Evolutionary conservation across 2,888 invertebrate species (phyloP).

Genomic region (Diplolepis rosae): DNA sequence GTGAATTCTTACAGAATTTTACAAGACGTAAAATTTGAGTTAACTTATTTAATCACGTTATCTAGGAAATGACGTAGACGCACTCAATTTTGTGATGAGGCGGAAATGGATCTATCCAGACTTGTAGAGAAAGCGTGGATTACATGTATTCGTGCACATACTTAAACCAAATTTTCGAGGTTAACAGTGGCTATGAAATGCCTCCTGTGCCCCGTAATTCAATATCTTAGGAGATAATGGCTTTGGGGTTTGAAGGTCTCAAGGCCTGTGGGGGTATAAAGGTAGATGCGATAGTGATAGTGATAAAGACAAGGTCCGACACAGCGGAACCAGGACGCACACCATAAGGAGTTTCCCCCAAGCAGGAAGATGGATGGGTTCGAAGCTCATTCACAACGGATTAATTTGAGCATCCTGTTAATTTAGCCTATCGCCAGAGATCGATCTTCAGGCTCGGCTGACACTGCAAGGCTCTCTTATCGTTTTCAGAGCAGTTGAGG

Average conservation of each 20-base stretch:
- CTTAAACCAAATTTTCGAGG: constrained; percentile 33
- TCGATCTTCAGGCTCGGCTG: constrained; percentile 33
- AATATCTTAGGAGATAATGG: constrained; percentile 54
- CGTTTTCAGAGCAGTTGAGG: constrained; percentile 36
- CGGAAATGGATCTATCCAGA: not conserved
- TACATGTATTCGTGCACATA: constrained; percentile 8
- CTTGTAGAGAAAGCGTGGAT: not conserved
- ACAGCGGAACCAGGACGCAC: constrained; percentile 25
- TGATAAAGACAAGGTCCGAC: constrained; percentile 37
- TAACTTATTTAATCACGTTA: not conserved
- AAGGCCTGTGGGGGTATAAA: constrained; percentile 32
- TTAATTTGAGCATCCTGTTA: constrained; percentile 63
- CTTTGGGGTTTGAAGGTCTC: constrained; percentile 40
- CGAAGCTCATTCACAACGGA: constrained; percentile 57
- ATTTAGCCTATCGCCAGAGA: constrained; percentile 56
- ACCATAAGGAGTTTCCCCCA: constrained; percentile 28
- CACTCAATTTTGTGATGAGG: constrained; percentile 30
- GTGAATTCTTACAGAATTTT: not conserved
- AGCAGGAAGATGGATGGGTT: constrained; percentile 57
- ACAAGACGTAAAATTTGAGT: not conserved
- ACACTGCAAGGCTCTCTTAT: constrained; percentile 37
- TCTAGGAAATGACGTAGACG: constrained; percentile 43
- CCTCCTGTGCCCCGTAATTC: constrained; percentile 48
- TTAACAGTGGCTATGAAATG: constrained; percentile 30
- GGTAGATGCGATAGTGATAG: constrained; percentile 37